Evolutionary conservation across 2,113 vertebrate genomes (phyloP).

Genomic region (Panthera leo): DNA sequence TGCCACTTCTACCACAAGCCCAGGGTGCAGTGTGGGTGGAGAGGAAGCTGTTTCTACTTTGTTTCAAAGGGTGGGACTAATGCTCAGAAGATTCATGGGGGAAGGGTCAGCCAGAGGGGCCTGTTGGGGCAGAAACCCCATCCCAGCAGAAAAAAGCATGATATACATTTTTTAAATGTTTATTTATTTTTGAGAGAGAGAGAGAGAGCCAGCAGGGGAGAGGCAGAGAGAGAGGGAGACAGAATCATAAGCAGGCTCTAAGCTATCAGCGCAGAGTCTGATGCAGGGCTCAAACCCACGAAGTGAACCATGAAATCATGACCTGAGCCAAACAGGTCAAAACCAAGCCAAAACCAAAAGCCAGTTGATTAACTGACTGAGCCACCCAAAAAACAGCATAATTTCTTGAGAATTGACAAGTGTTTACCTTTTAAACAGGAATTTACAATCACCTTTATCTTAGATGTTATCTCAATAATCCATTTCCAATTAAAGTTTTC

Average conservation of each 20-base stretch:
- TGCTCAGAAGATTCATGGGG: fast-evolving
- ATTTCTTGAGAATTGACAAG: not conserved
- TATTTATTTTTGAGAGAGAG: too few relatives aligned
- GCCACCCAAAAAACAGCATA: not conserved
- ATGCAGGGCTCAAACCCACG: too few relatives aligned
- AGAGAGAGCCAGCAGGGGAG: too few relatives aligned
- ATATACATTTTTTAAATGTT: too few relatives aligned
- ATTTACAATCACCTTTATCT: not conserved
- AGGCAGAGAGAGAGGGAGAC: too few relatives aligned
- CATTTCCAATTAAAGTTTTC: not conserved
- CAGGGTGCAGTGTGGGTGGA: not conserved
- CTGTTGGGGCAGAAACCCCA: not conserved
- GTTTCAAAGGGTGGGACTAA: not conserved
- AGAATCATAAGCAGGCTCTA: too few relatives aligned
- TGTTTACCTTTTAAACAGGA: not conserved
- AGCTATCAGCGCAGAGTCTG: too few relatives aligned
- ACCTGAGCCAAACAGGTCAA: too few relatives aligned
- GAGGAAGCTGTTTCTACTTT: not conserved
- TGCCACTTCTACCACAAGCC: not conserved
- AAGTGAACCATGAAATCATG: too few relatives aligned
- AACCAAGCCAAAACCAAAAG: too few relatives aligned
- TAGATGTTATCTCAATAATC: not conserved
- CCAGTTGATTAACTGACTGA: too few relatives aligned
- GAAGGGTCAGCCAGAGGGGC: not conserved
- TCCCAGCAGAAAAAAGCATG: too few relatives aligned